A percentile compares a stretch with the other conserved stretches of the same genome.
Evolutionary conservation across 2,797 vertebrate species (phyloP).

Genomic region (Eutrigla gurnardus): DNA sequence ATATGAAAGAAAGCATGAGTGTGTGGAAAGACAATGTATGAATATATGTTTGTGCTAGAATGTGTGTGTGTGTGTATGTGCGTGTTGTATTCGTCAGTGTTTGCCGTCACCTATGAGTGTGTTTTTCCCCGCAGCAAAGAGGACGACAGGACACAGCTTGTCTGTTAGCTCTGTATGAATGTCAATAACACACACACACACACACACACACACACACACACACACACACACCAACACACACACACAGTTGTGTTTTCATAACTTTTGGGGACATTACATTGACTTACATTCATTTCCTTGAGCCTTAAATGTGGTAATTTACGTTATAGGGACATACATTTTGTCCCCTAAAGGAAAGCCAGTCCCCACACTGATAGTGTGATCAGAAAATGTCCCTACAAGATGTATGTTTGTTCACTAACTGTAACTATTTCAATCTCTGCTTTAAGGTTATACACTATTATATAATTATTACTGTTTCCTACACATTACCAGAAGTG

Average conservation of each 20-base stretch:
- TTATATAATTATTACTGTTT: not conserved
- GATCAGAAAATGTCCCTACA: too few relatives aligned
- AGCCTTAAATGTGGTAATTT: too few relatives aligned
- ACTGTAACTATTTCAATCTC: not conserved
- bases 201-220: conserved; percentile 21
- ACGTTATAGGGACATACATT: too few relatives aligned
- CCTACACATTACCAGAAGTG: not conserved
- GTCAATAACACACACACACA: conserved; percentile 34
- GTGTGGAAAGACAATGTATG: conserved; percentile 8
- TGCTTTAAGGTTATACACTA: not conserved
- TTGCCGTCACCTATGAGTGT: conserved; percentile 32
- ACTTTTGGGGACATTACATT: too few relatives aligned
- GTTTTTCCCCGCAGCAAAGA: conserved; percentile 47
- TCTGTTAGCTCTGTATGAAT: conserved; percentile 28
- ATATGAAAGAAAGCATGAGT: not conserved
- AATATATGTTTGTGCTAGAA: conserved; percentile 25
- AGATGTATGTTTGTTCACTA: not conserved
- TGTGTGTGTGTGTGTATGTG: conserved; percentile 32
- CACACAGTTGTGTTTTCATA: not conserved
- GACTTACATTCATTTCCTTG: too few relatives aligned
- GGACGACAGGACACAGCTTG: conserved; percentile 55
- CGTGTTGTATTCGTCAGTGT: conserved; percentile 14
- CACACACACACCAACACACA: conserved; percentile 29
- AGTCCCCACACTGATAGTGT: too few relatives aligned
- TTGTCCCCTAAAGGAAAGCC: too few relatives aligned